Evolutionary conservation across 2,113 vertebrate species (phyloP), one percentile per base, ranked within the genome.

Genomic region (Ochotona curzoniae): DNA sequence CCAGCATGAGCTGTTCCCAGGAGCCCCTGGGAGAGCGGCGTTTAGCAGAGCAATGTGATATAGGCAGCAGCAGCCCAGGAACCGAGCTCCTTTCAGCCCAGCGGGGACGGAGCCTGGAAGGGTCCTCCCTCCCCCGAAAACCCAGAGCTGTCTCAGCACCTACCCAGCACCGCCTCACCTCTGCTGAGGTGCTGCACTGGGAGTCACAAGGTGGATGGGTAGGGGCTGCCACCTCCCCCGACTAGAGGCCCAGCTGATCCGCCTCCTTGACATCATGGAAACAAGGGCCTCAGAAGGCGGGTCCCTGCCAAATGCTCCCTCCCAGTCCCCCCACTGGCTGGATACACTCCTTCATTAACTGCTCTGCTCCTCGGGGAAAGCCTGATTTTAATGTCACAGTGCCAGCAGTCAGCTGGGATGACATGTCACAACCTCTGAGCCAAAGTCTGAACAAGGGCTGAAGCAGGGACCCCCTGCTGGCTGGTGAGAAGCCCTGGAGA

Each of bases 261-360:
- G 75, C 93, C 95, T 92, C 93, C 93, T 83, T 97, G 97, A 97
- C 96, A 94, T 96, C 96, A 96, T 94, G 96, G 96, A 97, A 97
- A 97, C 86, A 78, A 87, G 93, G 66, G 83, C 94, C 63, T 26
- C 71, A 13, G 0, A 87, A 92, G 94, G 90, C 79, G 0, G 69
- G 96, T 76, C 89, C 61, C 38, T 61, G 95, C 92, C 96, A 73
- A 64, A 38, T 0, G 9, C 64, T 51, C 78, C 82, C 76, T 71
- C 89, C 64, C 5, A 1, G 35, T 54, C 18, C 8, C 12, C 15
- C n/a, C 67, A 51, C 70, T 67, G 73, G 54, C 57, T n/a, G 93
- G 73, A 87, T 32, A 66, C 81, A 79, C 70, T 81, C 82, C 71
- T 91, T 94, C 94, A 49, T 83, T 92, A 95, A 93, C 51, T 26